phyloP scores from a whole-genome alignment of 2,797 vertebrate species.

The Megaceryle alcyon region DNA sequence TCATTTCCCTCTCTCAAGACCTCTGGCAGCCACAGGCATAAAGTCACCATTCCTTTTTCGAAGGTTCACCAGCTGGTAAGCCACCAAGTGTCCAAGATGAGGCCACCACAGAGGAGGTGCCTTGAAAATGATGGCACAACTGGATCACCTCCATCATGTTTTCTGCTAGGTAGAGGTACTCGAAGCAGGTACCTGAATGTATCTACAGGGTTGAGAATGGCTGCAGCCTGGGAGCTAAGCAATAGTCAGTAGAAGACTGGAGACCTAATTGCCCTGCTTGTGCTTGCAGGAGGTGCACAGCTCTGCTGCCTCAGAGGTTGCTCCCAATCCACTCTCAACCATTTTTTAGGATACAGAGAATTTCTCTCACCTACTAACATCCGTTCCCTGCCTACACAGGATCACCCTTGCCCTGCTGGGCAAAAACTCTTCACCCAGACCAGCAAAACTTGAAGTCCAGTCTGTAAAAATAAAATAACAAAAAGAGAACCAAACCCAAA shows the following conservation, averaged over 20 bases:
- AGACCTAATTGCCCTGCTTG: background rate
- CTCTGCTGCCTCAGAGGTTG: background rate
- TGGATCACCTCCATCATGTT: background rate
- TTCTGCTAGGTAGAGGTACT: background rate
- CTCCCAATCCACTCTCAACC: background rate
- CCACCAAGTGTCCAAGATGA: background rate
- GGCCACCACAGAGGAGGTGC: background rate
- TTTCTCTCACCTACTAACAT: background rate
- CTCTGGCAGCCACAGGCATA: background rate
- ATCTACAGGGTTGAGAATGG: background rate
- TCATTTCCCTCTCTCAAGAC: background rate
- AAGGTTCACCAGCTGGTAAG: background rate
- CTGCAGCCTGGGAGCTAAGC: accelerated
- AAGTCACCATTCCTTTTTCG: background rate
- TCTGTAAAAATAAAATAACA: background rate
- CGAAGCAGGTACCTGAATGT: background rate
- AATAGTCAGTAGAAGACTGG: background rate
- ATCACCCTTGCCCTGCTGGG: background rate
- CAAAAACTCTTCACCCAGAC: background rate
- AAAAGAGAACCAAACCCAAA: background rate
- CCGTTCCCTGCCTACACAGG: background rate
- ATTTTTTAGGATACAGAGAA: background rate
- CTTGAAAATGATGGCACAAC: background rate
- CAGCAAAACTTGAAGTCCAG: background rate
- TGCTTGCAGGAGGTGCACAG: background rate